phyloP scores from a whole-genome alignment of 53 echinoderm and acorn worm genomes.

The Luidia sarsii region DNA sequence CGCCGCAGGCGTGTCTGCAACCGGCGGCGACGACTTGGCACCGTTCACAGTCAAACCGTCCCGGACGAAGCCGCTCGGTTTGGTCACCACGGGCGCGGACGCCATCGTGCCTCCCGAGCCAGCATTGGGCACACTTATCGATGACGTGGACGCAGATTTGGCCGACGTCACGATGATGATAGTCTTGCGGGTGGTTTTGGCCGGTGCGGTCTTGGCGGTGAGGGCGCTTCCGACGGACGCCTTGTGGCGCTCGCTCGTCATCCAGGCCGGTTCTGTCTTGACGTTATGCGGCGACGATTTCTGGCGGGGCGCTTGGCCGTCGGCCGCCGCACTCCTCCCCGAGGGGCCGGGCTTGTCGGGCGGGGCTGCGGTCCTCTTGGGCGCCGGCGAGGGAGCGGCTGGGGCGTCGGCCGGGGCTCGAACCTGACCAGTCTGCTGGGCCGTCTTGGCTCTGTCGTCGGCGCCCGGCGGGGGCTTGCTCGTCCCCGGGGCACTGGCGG shows the following conservation, averaged over 20 bases:
- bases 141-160: slow-evolving; percentile 12
- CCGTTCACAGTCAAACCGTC: not conserved
- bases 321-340: not conserved
- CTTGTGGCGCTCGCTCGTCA: not conserved
- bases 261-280: too few species aligned
- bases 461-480: not conserved
- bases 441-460: not conserved
- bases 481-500: too few species aligned
- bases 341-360: not conserved
- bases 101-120: not conserved
- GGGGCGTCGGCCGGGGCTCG: not conserved
- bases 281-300: not conserved
- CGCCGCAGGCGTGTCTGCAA: too few species aligned
- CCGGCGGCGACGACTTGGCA: not conserved
- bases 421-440: not conserved
- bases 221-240: not conserved
- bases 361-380: not conserved
- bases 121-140: not conserved
- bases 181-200: not conserved
- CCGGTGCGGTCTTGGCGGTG: not conserved
- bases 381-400: not conserved
- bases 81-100: too few species aligned
- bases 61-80: too few species aligned
- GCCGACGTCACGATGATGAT: slow-evolving; percentile 18
- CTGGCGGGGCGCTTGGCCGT: not conserved